Evolutionary conservation across 2,113 vertebrate genomes (phyloP).

Genomic region (Hippocampus barbouri): DNA sequence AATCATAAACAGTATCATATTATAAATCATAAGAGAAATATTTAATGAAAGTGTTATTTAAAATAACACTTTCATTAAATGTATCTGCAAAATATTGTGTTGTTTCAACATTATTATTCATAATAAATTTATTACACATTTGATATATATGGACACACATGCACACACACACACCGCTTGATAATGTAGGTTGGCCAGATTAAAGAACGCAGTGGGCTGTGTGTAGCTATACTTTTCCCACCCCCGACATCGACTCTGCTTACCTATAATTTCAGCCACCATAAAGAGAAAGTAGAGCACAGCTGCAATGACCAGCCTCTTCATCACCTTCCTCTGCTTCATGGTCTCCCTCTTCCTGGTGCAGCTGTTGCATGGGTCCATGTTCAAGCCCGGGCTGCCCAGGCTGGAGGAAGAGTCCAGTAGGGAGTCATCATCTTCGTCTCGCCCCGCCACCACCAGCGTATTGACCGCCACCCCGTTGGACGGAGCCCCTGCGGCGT

Average conservation of each 20-base stretch:
- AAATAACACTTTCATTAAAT: too few relatives aligned
- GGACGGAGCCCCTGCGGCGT: constrained; percentile 47
- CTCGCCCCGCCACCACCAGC: constrained; percentile 45
- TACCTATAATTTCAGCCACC: constrained; percentile 90
- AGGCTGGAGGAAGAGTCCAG: constrained; percentile 67
- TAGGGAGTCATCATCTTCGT: constrained; percentile 82
- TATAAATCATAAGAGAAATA: too few relatives aligned
- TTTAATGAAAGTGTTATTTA: too few relatives aligned
- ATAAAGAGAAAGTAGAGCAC: constrained; percentile 92
- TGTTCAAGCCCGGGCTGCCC: constrained; percentile 48
- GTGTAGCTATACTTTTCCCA: background rate
- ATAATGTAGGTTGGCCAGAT: background rate
- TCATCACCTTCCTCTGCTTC: constrained; percentile 78
- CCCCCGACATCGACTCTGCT: constrained; percentile 39
- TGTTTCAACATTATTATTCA: too few relatives aligned
- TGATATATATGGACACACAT: background rate
- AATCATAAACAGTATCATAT: too few relatives aligned
- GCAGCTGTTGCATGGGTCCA: constrained; percentile 82
- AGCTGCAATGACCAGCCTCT: constrained; percentile 78
- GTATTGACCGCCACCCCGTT: constrained; percentile 75
- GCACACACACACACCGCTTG: too few relatives aligned
- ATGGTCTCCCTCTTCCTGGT: constrained; percentile 68
- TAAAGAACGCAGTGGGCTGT: background rate
- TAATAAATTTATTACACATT: too few relatives aligned
- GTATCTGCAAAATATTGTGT: too few relatives aligned